Conservation (phyloP, 2,888 invertebrate genomes). For the Camponotus fellah region DNA sequence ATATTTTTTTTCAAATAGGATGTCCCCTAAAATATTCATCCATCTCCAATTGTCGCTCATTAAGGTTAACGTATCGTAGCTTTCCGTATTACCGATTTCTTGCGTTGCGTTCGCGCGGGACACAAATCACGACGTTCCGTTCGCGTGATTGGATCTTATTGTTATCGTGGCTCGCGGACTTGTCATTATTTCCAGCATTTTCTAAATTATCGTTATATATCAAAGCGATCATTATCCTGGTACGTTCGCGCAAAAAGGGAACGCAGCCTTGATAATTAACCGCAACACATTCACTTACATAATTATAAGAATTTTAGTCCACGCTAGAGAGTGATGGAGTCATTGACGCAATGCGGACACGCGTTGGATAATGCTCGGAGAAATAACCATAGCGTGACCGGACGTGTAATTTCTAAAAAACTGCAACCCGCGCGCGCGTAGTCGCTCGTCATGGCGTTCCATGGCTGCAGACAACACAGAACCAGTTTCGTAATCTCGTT, state of each 20-base stretch:
- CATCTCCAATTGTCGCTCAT: not conserved
- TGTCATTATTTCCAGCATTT: slow-evolving; percentile 48
- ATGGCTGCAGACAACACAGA: slow-evolving; percentile 24
- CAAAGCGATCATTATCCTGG: slow-evolving; percentile 22
- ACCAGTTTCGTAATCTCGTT: slow-evolving; percentile 42
- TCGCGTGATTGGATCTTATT: slow-evolving; percentile 61
- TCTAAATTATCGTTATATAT: slow-evolving; percentile 32
- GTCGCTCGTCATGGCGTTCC: slow-evolving; percentile 40
- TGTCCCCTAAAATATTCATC: not conserved
- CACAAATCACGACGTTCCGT: slow-evolving; percentile 55
- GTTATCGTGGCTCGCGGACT: slow-evolving; percentile 45
- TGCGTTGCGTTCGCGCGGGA: slow-evolving; percentile 44
- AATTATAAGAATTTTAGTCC: slow-evolving; percentile 63
- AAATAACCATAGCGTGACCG: slow-evolving; percentile 66
- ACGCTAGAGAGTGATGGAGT: slow-evolving; percentile 59
- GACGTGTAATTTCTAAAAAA: slow-evolving; percentile 71
- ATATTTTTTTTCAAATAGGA: not conserved
- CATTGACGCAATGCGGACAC: slow-evolving; percentile 69
- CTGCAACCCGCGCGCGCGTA: slow-evolving; percentile 45
- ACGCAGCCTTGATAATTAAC: slow-evolving; percentile 63
- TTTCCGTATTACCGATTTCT: slow-evolving; percentile 18
- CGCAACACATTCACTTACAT: slow-evolving; percentile 51
- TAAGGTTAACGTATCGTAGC: slow-evolving; percentile 26
- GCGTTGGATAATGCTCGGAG: slow-evolving; percentile 62
- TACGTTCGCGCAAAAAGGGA: slow-evolving; percentile 21